Evolutionary conservation across 2,888 invertebrate species (phyloP).

Genomic region (Ypsolopha scabrella): DNA sequence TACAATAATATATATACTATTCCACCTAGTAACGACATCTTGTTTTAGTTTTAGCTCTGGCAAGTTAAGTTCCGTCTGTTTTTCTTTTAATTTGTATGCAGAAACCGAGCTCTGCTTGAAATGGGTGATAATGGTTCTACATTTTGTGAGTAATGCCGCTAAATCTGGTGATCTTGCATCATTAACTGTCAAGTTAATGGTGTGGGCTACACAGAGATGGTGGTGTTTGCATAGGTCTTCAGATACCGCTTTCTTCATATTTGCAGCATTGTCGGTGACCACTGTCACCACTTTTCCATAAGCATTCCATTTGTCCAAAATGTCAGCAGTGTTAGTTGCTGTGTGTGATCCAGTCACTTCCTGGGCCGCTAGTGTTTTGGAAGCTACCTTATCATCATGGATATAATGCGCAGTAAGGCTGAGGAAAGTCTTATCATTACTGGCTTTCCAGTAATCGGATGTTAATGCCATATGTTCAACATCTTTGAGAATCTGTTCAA

Average conservation of each 20-base stretch:
- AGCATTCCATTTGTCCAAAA: constrained; percentile 10
- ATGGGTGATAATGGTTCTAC: neutral
- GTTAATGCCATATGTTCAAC: constrained; percentile 11
- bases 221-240: constrained; percentile 9
- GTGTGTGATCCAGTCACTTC: constrained; percentile 3
- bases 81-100: neutral
- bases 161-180: neutral
- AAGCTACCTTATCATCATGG: constrained; percentile 7
- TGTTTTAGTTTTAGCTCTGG: neutral
- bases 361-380: constrained; percentile 13
- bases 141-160: neutral
- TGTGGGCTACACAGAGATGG: constrained; percentile 16
- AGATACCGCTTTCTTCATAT: constrained; percentile 9
- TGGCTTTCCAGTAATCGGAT: constrained; percentile 18
- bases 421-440: constrained; percentile 12
- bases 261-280: constrained; percentile 11
- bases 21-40: neutral
- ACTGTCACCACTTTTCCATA: constrained; percentile 2
- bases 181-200: constrained; percentile 5
- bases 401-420: constrained; percentile 7
- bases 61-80: neutral
- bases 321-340: neutral
- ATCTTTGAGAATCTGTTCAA: constrained; percentile 9
- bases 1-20: neutral
- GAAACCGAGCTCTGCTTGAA: neutral